Evolutionary conservation across 1,140 invertebrate genomes (phyloP), one percentile per base, ranked within the genome.

Genomic region (Brachionus manjavacas): DNA sequence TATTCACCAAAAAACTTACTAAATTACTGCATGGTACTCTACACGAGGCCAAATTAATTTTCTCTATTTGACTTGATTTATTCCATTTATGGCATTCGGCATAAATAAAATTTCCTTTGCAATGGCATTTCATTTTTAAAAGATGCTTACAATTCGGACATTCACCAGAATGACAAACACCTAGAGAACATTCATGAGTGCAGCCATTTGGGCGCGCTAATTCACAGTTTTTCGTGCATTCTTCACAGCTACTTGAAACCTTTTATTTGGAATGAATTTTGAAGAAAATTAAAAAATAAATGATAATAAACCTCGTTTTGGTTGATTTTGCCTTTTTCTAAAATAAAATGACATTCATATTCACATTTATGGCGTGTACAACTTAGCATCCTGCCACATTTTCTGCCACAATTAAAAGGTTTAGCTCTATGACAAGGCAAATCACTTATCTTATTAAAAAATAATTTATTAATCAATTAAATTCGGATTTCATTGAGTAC

Each of bases 351-450:
- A 88, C 95, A 97, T 9, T 91, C 87, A 43, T 92, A 87, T 23
- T 90, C 86, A 88, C 95, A 97, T 0, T 86, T 90, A 87, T 97
- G 95, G 90, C 96, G 96, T 1, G 92, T 92, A 88, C 95, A 97
- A 0, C 88, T 60, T 11, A 96, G 89, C 8, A 87, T 55, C 85
- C 91, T 90, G 0, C 93, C 93, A 90, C 95, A 96, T 31, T 89
- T 87, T 68, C 93, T 91, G 2, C 92, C 91, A 89, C 95, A 97
- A 12, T 93, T 93, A 16, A 90, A 91, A 0, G 93, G 91, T 76
- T 89, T 91, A 0, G 94, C 92, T 85, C 91, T 90, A 87, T 92
- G 91, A 88, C 95, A 97, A 0, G 94, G 92, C 90, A 93, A 92
- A 14, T 92, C 88, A n/a, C 90, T 89, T 4, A 92, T 92, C 90